Evolutionary conservation across 2,113 vertebrate genomes (phyloP).

Genomic region (Dermatemys mawii): DNA sequence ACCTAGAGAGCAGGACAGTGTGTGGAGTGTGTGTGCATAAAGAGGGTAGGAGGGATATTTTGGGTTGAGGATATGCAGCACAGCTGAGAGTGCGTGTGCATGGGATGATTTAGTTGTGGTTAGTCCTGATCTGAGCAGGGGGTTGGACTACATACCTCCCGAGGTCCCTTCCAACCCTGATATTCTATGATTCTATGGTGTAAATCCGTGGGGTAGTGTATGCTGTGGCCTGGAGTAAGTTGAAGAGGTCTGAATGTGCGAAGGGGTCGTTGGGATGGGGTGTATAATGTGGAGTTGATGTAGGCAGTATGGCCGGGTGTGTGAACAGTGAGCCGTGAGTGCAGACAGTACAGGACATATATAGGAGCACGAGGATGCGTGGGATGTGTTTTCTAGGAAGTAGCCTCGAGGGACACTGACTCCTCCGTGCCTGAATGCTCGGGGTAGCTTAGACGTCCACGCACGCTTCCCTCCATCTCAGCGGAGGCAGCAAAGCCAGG

Average conservation of each 20-base stretch:
- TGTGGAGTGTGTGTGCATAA: not conserved
- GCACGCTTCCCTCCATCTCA: not conserved
- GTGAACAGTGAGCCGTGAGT: not conserved
- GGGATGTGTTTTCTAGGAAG: not conserved
- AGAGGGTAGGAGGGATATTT: not conserved
- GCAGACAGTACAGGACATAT: not conserved
- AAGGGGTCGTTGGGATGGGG: not conserved
- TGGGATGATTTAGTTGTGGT: too few relatives aligned
- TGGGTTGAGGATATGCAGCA: not conserved
- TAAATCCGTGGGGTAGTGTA: not conserved
- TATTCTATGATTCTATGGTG: too few relatives aligned
- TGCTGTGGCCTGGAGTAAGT: not conserved
- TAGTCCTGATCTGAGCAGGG: too few relatives aligned
- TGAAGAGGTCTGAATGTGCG: not conserved
- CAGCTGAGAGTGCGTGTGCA: too few relatives aligned
- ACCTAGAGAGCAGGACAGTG: not conserved
- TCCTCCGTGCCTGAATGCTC: not conserved
- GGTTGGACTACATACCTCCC: too few relatives aligned
- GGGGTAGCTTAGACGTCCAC: not conserved
- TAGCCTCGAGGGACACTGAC: not conserved
- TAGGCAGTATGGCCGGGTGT: not conserved
- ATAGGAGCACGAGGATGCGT: not conserved
- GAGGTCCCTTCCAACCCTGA: too few relatives aligned
- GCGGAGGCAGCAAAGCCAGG: not conserved
- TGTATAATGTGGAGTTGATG: not conserved